These are phyloP conservation scores for Cetonia aurata DNA, from an alignment of 2,888 invertebrate genomes.

Conservation along the genomic window DNA sequence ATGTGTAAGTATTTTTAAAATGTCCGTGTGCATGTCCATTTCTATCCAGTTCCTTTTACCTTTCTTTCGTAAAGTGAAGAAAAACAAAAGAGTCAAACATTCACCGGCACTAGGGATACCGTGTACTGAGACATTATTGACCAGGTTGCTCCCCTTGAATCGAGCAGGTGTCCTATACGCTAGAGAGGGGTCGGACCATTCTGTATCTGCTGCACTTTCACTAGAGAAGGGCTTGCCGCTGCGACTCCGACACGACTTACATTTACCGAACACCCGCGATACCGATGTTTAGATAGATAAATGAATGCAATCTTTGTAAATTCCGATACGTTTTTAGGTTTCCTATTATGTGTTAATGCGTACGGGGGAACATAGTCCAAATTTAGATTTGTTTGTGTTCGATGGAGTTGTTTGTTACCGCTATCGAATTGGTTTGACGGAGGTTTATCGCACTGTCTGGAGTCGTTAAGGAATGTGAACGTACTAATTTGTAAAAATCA, in stretches of 20 bases:
- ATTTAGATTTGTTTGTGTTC: slow-evolving; percentile 41
- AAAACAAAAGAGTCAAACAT: slow-evolving; percentile 38
- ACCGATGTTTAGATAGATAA: slow-evolving; percentile 23
- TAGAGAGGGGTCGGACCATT: slow-evolving; percentile 45
- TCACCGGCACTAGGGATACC: slow-evolving; percentile 40
- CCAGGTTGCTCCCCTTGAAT: slow-evolving; percentile 61
- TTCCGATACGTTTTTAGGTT: slow-evolving; percentile 24
- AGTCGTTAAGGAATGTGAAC: slow-evolving; percentile 27
- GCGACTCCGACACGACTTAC: slow-evolving; percentile 20
- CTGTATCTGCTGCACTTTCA: slow-evolving; percentile 44
- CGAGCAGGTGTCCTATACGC: slow-evolving; percentile 56
- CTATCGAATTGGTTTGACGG: slow-evolving; percentile 32
- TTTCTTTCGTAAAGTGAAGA: slow-evolving; percentile 4
- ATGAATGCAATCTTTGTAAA: slow-evolving; percentile 32
- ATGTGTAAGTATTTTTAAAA: slow-evolving; percentile 13
- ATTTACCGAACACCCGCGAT: slow-evolving; percentile 16
- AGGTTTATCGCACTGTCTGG: slow-evolving; percentile 38
- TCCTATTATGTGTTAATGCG: slow-evolving; percentile 40
- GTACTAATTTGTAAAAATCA: slow-evolving; percentile 15
- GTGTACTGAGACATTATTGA: slow-evolving; percentile 58
- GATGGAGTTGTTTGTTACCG: slow-evolving; percentile 26
- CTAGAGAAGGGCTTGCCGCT: slow-evolving; percentile 28
- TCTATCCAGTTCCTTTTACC: slow-evolving; percentile 7
- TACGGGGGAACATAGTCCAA: slow-evolving; percentile 37
- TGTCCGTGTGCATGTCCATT: neutral